A percentile compares a stretch with the other conserved stretches of the same genome.
phyloP scores from a whole-genome alignment of 2,888 invertebrate genomes.

The Lasioglossum marginatum region DNA sequence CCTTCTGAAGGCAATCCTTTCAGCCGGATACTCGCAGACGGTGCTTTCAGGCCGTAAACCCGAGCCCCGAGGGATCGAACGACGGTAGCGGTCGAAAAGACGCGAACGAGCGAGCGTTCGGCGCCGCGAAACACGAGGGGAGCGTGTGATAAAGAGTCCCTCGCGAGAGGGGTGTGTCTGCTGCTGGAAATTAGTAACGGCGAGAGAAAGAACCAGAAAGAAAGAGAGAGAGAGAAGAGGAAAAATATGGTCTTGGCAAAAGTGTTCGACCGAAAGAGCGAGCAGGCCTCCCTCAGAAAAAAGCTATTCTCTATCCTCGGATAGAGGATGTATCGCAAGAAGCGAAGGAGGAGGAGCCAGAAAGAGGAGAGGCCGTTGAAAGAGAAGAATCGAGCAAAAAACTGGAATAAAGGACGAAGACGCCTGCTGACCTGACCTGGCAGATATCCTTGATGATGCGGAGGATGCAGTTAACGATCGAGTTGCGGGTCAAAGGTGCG shows the following conservation, averaged over 20 bases:
- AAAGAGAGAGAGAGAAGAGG: neutral
- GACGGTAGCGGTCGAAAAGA: neutral
- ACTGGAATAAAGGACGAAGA: slow-evolving; percentile 21
- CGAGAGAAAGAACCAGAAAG: neutral
- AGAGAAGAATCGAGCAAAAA: slow-evolving; percentile 35
- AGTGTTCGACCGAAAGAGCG: slow-evolving; percentile 15
- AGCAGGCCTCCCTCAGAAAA: slow-evolving; percentile 14
- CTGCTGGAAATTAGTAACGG: slow-evolving; percentile 38
- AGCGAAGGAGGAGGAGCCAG: neutral
- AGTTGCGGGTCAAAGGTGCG: neutral
- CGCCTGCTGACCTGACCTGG: slow-evolving; percentile 31
- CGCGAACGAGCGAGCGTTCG: slow-evolving; percentile 5
- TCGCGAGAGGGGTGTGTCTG: slow-evolving; percentile 7
- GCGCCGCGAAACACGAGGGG: slow-evolving; percentile 8
- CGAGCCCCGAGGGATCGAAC: neutral
- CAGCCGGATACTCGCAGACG: neutral
- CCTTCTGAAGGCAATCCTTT: slow-evolving; percentile 1
- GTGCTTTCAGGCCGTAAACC: neutral
- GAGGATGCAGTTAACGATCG: neutral
- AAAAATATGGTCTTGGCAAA: slow-evolving; percentile 27
- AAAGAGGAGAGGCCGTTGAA: neutral
- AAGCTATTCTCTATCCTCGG: slow-evolving; percentile 1
- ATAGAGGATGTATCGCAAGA: slow-evolving; percentile 12
- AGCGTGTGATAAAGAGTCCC: slow-evolving; percentile 10
- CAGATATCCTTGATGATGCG: slow-evolving; percentile 33